Evolutionary conservation across 2,113 vertebrate genomes (phyloP), one percentile per base, ranked within the genome.

Genomic region (Hylia prasina): DNA sequence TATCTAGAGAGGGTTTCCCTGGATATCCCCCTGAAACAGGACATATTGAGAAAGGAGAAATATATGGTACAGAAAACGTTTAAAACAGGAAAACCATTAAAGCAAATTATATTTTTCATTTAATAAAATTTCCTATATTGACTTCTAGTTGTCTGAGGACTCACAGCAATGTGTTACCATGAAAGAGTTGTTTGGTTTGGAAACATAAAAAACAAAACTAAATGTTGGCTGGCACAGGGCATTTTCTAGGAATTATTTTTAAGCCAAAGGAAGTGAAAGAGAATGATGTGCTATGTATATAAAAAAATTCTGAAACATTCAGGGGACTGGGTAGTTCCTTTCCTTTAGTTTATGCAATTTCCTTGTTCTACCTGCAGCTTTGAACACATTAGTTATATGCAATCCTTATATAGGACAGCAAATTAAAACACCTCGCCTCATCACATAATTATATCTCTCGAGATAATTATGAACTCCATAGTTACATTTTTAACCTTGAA

Each of bases 401-500:
- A 85, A 42, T 30, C 33, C 19, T 82, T 90, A 37, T 70, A 54
- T 85, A 86, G 63, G 47, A 66, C 80, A 82, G 54, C 39, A 94
- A 94, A 90, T 85, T 91, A 93, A 75, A 91, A 85, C 33, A 90
- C 63, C 68, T 84, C 23, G 69, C 37, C 57, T 94, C 58, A 70
- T 85, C 71, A 77, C 2, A 2, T 85, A 95, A 93, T 95, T 93
- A 70, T 72, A 95, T 77, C 75, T 94, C 87, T 63, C n/a, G 70
- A 94, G 85, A 80, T 66, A 86, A 82, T 82, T 91, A 82, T 64
- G 47, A 92, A 92, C 86, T 88, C 35, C 24, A 81, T 45, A 77
- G 54, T 93, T 80, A 53, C 4, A 40, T 86, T 90, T 91, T 94
- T 90, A 94, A 88, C 87, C 79, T 93, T 83, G 47, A 90, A 27